phyloP scores from a whole-genome alignment of 1,140 invertebrate genomes.

The Ceratosolen solmsi region DNA sequence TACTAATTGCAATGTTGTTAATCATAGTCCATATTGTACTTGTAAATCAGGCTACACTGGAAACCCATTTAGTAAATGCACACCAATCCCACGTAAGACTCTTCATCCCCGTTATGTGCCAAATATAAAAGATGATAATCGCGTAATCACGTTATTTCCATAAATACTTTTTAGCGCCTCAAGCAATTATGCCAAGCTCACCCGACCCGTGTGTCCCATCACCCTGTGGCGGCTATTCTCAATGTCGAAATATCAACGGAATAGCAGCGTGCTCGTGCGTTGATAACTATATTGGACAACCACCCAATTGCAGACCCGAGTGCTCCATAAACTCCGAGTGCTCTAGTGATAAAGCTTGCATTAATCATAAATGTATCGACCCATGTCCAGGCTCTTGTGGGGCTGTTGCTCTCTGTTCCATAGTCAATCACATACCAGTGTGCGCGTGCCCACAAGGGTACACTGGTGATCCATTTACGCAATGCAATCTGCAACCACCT shows the following conservation, averaged over 20 bases:
- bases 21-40: slow-evolving; percentile 74
- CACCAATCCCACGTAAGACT: slow-evolving; percentile 61
- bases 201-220: slow-evolving; percentile 73
- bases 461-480: slow-evolving; percentile 74
- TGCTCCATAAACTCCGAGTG: slow-evolving; percentile 74
- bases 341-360: slow-evolving; percentile 71
- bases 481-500: slow-evolving; percentile 64
- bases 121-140: too few relatives aligned
- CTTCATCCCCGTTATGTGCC: too few relatives aligned
- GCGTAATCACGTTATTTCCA: too few relatives aligned
- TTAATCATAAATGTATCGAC: slow-evolving; percentile 74
- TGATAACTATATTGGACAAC: slow-evolving; percentile 69
- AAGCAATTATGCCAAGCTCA: slow-evolving; percentile 6
- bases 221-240: slow-evolving; percentile 73
- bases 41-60: slow-evolving; percentile 77
- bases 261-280: slow-evolving; percentile 65
- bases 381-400: slow-evolving; percentile 77
- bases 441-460: slow-evolving; percentile 76
- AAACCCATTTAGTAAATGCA: slow-evolving; percentile 74
- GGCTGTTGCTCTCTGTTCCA: slow-evolving; percentile 71
- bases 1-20: slow-evolving; percentile 68
- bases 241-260: slow-evolving; percentile 67
- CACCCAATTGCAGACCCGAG: slow-evolving; percentile 73
- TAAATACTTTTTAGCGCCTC: slow-evolving; percentile 49
- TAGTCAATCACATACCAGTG: slow-evolving; percentile 75